Evolutionary conservation across 1,140 invertebrate genomes (phyloP).

Genomic region (Dermatophagoides farinae): DNA sequence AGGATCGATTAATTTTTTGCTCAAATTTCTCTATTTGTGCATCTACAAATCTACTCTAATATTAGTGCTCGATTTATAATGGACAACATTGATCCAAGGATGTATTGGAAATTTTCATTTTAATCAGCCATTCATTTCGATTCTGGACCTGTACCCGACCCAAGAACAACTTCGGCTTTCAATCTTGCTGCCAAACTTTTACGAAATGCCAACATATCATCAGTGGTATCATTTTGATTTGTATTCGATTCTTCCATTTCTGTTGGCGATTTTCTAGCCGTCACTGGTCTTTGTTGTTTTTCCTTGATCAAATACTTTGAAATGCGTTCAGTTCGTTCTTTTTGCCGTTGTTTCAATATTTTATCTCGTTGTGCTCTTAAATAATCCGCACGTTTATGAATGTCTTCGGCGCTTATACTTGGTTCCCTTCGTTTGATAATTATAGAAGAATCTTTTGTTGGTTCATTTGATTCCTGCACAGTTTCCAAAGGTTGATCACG

Average conservation of each 20-base stretch:
- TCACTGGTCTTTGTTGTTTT: slow-evolving; percentile 37
- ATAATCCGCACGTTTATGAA: slow-evolving; percentile 58
- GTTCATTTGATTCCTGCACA: neutral
- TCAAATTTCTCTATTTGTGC: too few relatives aligned
- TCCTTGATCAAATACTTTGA: slow-evolving; percentile 43
- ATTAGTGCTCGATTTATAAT: too few relatives aligned
- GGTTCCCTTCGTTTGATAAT: slow-evolving; percentile 8
- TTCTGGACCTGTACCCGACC: too few relatives aligned
- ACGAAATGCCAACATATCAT: slow-evolving; percentile 39
- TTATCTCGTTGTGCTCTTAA: slow-evolving; percentile 68
- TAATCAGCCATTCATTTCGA: too few relatives aligned
- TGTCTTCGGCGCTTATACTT: slow-evolving; percentile 34
- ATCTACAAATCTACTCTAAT: too few relatives aligned
- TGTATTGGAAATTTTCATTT: too few relatives aligned
- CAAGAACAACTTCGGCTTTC: slow-evolving; percentile 47
- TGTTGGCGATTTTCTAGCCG: slow-evolving; percentile 37
- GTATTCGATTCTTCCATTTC: slow-evolving; percentile 20
- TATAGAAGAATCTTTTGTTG: neutral
- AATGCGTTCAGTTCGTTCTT: slow-evolving; percentile 34
- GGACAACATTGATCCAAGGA: too few relatives aligned
- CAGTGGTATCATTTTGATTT: slow-evolving; percentile 23
- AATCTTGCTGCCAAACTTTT: slow-evolving; percentile 57
- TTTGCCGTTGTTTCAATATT: slow-evolving; percentile 61
- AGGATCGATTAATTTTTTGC: too few relatives aligned
- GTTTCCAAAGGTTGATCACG: neutral